These are phyloP conservation scores for Chiridota heheva DNA, from an alignment of 35 echinoderm and acorn worm species.

Conservation along the genomic window DNA sequence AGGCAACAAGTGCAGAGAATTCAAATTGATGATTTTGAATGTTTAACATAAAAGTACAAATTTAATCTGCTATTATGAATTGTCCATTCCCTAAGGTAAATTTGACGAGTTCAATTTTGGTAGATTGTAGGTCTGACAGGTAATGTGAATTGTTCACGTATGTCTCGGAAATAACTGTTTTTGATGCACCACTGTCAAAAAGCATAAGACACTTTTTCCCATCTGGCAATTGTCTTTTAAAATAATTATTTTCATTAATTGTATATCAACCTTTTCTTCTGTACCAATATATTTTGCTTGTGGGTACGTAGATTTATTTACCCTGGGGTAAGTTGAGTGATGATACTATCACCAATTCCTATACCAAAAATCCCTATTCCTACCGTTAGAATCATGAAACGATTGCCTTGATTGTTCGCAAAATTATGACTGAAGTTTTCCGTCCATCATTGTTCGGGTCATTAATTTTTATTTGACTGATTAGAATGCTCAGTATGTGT, in stretches of 20 bases:
- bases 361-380: too few species aligned
- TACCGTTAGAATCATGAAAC: too few species aligned
- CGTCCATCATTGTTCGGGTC: too few species aligned
- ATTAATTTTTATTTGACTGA: too few species aligned
- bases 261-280: slow-evolving; percentile 31
- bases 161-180: slow-evolving; percentile 32
- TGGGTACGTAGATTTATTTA: too few species aligned
- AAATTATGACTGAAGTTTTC: too few species aligned
- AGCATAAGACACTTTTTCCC: slow-evolving; percentile 34
- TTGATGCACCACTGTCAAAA: slow-evolving; percentile 49
- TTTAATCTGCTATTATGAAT: neutral
- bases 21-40: slow-evolving; percentile 38
- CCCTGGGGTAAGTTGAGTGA: too few species aligned
- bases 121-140: slow-evolving; percentile 14
- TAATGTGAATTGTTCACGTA: slow-evolving; percentile 25
- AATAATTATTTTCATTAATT: slow-evolving; percentile 32
- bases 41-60: neutral
- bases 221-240: slow-evolving; percentile 1
- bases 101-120: too few species aligned
- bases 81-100: slow-evolving; percentile 46
- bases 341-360: too few species aligned
- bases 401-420: too few species aligned
- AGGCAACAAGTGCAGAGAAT: slow-evolving; percentile 10
- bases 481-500: too few species aligned
- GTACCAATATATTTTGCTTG: too few species aligned